Conservation (phyloP, 2,888 invertebrate species). For the Drosophila gaucha region DNA sequence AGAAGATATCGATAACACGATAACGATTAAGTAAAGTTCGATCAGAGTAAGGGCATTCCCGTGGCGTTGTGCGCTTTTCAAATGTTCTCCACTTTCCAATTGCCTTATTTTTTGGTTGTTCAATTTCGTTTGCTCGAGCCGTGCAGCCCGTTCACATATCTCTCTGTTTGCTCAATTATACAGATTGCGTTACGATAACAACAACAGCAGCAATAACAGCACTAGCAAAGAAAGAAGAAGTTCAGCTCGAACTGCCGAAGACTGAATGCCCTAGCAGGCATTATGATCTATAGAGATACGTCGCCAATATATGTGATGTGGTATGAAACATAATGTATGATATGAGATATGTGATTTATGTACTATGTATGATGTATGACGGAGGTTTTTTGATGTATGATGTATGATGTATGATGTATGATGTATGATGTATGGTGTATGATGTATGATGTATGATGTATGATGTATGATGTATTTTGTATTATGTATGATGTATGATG, state of each 20-base stretch:
- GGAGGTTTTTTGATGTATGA: neutral
- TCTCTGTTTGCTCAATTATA: constrained; percentile 70
- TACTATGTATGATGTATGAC: neutral
- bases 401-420: neutral
- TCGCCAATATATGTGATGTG: too few relatives aligned
- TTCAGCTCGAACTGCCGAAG: neutral
- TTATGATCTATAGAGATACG: neutral
- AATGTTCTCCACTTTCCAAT: constrained; percentile 21
- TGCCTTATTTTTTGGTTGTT: constrained; percentile 50
- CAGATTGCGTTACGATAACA: constrained; percentile 50
- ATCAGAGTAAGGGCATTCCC: constrained; percentile 9
- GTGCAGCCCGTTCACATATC: constrained; percentile 33
- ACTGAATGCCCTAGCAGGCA: neutral
- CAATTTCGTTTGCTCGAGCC: constrained; percentile 39
- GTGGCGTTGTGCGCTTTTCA: neutral
- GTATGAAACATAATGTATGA: too few relatives aligned
- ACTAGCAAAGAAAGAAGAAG: neutral
- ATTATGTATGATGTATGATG: neutral
- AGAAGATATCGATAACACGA: too few relatives aligned
- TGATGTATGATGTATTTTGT: neutral
- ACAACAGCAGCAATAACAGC: constrained; percentile 16
- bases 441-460: neutral
- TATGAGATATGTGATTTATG: neutral
- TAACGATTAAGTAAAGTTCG: neutral
- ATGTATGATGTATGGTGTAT: neutral